phyloP scores from a whole-genome alignment of 2,888 invertebrate genomes.

The Dolichopus griseipennis region DNA sequence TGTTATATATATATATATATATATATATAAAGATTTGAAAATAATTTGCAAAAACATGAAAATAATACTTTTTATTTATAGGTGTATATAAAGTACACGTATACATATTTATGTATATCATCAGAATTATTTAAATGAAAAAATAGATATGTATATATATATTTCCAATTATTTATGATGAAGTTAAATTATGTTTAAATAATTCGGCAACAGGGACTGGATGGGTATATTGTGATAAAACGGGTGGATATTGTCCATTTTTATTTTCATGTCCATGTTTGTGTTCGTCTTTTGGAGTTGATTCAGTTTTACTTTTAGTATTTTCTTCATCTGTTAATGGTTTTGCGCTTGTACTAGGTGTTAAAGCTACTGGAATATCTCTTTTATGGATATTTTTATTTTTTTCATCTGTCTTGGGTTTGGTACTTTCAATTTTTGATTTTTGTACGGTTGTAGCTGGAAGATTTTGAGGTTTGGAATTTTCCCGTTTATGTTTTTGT shows the following conservation, averaged over 20 bases:
- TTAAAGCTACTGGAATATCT: not conserved
- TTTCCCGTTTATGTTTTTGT: no score
- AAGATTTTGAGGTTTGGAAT: not conserved
- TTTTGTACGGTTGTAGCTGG: not conserved
- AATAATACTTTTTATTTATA: no score
- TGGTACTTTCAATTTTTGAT: not conserved
- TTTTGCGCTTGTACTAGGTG: not conserved
- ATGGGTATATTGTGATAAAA: not conserved
- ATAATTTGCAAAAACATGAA: no score
- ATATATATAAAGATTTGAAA: no score
- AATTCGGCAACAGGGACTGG: not conserved
- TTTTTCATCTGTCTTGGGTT: not conserved
- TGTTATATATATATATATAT: no score
- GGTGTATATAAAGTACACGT: no score
- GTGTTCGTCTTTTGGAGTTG: not conserved
- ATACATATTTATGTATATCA: no score
- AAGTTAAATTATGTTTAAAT: not conserved
- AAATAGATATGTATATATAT: no score
- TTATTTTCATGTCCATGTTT: not conserved
- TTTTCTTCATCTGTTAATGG: not conserved
- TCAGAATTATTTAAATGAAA: no score
- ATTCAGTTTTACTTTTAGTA: not conserved
- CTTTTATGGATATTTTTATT: not conserved
- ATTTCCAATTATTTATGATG: no score
- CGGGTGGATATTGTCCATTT: not conserved